Conservation (phyloP, 2,797 vertebrate genomes). For the Bovichtus diacanthus region DNA sequence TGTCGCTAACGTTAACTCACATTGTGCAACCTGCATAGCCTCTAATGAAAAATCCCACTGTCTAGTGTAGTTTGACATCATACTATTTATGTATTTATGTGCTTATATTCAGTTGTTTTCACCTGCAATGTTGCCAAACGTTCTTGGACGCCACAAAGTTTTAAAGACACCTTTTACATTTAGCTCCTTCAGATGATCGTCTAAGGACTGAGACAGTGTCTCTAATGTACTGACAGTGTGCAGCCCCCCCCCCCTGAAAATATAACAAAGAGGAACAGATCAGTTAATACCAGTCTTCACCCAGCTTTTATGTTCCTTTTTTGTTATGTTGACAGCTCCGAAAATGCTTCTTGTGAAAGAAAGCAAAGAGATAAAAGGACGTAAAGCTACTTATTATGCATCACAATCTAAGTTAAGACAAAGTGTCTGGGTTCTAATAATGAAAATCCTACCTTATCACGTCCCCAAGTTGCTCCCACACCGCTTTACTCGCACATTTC, state of each 20-base stretch:
- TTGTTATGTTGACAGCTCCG: slow-evolving; percentile 19
- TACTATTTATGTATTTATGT: neutral
- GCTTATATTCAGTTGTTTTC: neutral
- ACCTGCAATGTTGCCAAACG: too few species aligned
- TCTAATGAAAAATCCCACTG: neutral
- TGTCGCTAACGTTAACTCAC: too few species aligned
- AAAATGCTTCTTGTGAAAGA: slow-evolving; percentile 18
- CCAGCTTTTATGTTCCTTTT: slow-evolving; percentile 23
- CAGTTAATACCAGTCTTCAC: slow-evolving; percentile 17
- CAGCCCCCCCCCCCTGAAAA: neutral
- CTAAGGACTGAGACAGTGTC: neutral
- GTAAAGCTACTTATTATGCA: neutral
- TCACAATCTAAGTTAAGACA: neutral
- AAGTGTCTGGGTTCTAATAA: neutral
- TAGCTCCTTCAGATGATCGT: neutral
- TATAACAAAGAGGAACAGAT: neutral
- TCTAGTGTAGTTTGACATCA: neutral
- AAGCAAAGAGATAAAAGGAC: slow-evolving; percentile 12
- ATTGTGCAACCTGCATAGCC: too few species aligned
- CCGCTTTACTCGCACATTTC: neutral
- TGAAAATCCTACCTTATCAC: neutral
- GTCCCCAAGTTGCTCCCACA: neutral
- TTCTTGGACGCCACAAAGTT: neutral
- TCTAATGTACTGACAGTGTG: neutral
- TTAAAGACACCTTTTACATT: too few species aligned